Evolutionary conservation across 2,113 vertebrate species (phyloP).

Genomic region (Chaenocephalus aceratus): DNA sequence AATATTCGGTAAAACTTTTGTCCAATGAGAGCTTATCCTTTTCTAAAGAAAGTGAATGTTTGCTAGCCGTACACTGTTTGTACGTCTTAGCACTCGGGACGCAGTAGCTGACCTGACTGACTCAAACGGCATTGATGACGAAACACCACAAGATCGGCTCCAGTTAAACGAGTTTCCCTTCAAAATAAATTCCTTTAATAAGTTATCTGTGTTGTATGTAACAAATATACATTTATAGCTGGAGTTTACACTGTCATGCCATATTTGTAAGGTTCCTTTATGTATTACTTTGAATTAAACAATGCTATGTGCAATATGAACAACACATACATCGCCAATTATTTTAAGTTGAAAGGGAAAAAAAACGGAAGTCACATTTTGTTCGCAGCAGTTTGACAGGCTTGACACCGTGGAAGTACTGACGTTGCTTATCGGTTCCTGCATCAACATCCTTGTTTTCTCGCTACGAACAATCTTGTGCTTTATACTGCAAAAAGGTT

Average conservation of each 20-base stretch:
- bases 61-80: background rate
- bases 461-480: background rate
- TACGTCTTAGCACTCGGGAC: background rate
- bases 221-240: background rate
- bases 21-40: background rate
- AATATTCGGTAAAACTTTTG: background rate
- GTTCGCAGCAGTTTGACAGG: background rate
- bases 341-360: constrained; percentile 49
- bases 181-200: background rate
- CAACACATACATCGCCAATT: fast-evolving
- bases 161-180: constrained; percentile 3
- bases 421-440: constrained; percentile 31
- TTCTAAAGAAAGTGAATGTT: background rate
- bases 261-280: fast-evolving
- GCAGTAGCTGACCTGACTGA: constrained; percentile 23
- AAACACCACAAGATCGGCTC: constrained; percentile 9
- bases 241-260: fast-evolving
- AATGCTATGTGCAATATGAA: fast-evolving
- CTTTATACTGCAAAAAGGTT: background rate
- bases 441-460: background rate
- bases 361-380: background rate
- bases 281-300: background rate
- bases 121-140: constrained; percentile 44
- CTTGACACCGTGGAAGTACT: constrained; percentile 46
- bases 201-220: background rate